Conservation (phyloP, 2,113 vertebrate genomes). For the Actinemys pallida region DNA sequence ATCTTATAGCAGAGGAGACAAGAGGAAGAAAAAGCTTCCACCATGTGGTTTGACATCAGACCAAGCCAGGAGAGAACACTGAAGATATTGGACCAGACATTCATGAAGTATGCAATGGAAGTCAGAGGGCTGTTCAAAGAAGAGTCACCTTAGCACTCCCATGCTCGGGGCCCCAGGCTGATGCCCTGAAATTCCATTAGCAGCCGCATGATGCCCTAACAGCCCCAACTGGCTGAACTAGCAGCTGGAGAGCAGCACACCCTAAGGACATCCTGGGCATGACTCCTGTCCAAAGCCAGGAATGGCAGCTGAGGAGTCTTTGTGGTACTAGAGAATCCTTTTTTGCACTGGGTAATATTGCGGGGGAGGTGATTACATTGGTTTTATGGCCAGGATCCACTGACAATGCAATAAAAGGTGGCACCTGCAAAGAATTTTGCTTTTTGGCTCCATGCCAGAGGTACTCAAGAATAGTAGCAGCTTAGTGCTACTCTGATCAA, state of each 20-base stretch:
- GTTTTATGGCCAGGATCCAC: not conserved
- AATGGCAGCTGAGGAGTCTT: not conserved
- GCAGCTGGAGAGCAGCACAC: not conserved
- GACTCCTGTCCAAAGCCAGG: not conserved
- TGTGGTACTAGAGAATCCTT: not conserved
- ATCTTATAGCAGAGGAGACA: not conserved
- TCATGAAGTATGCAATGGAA: not conserved
- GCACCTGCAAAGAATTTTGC: not conserved
- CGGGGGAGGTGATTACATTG: not conserved
- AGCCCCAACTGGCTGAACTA: not conserved
- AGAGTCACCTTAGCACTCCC: not conserved
- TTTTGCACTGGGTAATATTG: not conserved
- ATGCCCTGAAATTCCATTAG: not conserved
- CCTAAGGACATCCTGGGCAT: not conserved
- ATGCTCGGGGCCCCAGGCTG: not conserved
- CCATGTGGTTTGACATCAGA: not conserved
- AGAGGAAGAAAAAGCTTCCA: not conserved
- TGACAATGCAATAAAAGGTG: not conserved
- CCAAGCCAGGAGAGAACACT: not conserved
- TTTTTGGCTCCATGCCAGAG: not conserved
- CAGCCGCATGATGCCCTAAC: not conserved
- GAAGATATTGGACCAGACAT: not conserved
- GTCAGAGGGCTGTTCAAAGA: not conserved
- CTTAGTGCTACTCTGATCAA: not conserved
- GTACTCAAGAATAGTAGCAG: not conserved